A percentile compares a stretch with the other conserved stretches of the same genome.
These are phyloP conservation scores for Callosobruchus maculatus DNA, from an alignment of 2,888 invertebrate genomes.

Conservation along the genomic window DNA sequence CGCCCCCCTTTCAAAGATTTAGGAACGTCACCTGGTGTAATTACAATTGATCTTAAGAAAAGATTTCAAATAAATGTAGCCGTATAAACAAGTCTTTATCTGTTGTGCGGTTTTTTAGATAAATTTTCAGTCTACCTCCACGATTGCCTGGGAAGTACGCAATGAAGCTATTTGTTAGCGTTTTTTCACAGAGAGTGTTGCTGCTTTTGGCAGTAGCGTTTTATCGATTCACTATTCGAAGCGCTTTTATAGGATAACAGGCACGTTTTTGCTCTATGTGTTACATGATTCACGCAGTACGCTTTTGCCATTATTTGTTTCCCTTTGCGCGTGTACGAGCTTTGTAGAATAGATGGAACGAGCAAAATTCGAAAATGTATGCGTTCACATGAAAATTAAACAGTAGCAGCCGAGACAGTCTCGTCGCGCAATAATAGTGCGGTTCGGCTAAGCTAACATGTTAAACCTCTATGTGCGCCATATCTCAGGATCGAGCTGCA, in stretches of 20 bases:
- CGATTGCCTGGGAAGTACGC: too few relatives aligned
- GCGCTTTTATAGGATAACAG: background rate
- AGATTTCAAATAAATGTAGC: too few relatives aligned
- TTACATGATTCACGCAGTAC: background rate
- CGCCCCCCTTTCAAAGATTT: too few relatives aligned
- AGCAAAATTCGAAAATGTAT: background rate
- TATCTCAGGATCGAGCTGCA: too few relatives aligned
- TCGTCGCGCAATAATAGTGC: background rate
- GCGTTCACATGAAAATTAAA: background rate
- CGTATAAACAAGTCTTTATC: too few relatives aligned
- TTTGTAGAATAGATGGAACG: background rate
- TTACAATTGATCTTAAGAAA: too few relatives aligned
- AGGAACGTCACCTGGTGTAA: too few relatives aligned
- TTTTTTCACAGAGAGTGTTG: background rate
- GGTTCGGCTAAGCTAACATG: background rate
- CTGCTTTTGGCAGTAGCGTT: background rate
- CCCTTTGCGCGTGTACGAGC: background rate
- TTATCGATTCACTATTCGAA: background rate
- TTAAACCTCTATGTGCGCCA: too few relatives aligned
- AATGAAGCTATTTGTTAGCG: too few relatives aligned
- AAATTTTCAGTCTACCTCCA: too few relatives aligned
- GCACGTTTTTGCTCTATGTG: background rate
- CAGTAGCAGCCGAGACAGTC: background rate
- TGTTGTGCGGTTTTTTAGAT: too few relatives aligned
- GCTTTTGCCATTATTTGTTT: background rate